Evolutionary conservation across 2,888 invertebrate species (phyloP).

Genomic region (Sussaba pulchella): DNA sequence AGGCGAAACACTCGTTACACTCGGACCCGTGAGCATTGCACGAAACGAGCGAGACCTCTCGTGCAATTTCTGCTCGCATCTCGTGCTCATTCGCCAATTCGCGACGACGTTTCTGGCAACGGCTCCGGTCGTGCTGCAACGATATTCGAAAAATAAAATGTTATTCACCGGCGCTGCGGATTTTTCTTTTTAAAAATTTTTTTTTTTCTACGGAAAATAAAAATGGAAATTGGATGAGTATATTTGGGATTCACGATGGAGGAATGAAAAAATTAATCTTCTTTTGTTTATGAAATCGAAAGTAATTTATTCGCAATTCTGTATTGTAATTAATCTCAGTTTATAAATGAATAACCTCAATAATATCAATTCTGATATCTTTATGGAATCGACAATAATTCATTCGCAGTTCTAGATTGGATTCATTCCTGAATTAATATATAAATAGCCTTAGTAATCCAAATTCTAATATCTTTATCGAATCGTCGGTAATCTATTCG

Average conservation of each 20-base stretch:
- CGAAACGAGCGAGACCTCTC: background rate
- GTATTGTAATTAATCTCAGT: too few species aligned
- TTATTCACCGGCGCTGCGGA: conserved; percentile 6
- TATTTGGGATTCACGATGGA: background rate
- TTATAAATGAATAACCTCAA: too few species aligned
- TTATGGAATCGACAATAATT: too few species aligned
- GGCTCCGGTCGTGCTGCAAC: conserved; percentile 4
- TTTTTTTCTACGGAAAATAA: background rate
- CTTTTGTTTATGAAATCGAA: too few species aligned
- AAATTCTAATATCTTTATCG: too few species aligned
- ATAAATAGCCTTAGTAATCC: too few species aligned
- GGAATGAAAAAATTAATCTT: too few species aligned
- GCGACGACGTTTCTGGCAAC: background rate
- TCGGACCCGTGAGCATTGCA: background rate
- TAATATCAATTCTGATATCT: too few species aligned
- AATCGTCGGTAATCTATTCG: too few species aligned
- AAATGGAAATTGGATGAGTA: background rate
- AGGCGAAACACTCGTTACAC: background rate
- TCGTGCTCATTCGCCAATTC: conserved; percentile 6
- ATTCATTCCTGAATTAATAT: too few species aligned
- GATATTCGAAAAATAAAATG: conserved; percentile 1
- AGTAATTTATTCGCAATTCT: too few species aligned
- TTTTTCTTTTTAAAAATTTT: background rate
- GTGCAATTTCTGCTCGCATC: conserved; percentile 3
- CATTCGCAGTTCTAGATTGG: too few species aligned